Base-by-base conservation (phyloP, 2,888 invertebrate genomes). In the Phaedon cochleariae region DNA sequence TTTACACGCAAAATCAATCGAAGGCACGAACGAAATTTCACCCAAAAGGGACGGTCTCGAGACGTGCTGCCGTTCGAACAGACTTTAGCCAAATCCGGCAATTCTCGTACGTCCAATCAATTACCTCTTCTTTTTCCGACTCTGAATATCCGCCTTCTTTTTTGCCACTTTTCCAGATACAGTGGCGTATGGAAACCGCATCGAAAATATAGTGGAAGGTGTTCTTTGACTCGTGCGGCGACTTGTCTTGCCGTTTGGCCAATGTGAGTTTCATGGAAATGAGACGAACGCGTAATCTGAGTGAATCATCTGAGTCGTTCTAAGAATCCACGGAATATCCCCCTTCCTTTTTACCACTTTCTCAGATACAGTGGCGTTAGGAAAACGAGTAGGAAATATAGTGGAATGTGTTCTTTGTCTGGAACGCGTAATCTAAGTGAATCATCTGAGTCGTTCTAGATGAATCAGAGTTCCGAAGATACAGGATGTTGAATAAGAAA, bases 71-170 rank as follows among this genome's bases (percentile, higher is more conserved):
- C 62, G 62, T 61, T 73, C 74, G 71, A n/a, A n/a, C n/a, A n/a
- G n/a, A 65, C 73, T 72, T 73, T 74, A 73, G 75, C 65, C 68
- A 75, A 76, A 77, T 73, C 73, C 68, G 76, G 72, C 75, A 76
- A 76, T 77, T 77, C 76, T 78, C 78, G n/a, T 73, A 65, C 74
- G 65, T 67, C 60, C 69, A 65, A 62, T 68, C 72, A 72, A 73
- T 73, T 73, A 73, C 71, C 10, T 17, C 45, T 22, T 45, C 22
- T 46, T 41, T 26, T 15, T 34, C 34, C 45, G 21, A 21, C 4
- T 26, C 41, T 15, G 10, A 55, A 55, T 55, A 57, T 45, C 57
- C 26, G 45, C 57, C 45, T 49, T n/a, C 31, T n/a, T 57, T 62
- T 31, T 51, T 22, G n/a, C 6, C 37, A 41, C 52, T 21, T 18